Percentiles rank a stretch among this genome's conserved stretches.
Conservation (phyloP, 2,113 vertebrate genomes). For the Clinocottus analis region DNA sequence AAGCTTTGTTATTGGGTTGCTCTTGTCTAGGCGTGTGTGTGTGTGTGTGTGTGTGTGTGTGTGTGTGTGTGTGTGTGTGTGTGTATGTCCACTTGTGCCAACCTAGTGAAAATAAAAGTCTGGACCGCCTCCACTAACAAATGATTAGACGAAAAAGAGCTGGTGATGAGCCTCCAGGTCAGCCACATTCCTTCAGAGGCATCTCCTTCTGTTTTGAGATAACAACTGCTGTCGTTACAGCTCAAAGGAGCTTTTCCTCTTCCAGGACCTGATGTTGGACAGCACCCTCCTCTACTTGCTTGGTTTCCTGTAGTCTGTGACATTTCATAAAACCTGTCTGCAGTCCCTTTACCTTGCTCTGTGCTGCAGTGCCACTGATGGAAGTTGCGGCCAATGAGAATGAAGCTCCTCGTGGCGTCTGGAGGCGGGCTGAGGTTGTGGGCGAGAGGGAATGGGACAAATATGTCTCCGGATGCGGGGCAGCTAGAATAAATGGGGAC, state of each 20-base stretch:
- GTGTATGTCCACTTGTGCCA: too few relatives aligned
- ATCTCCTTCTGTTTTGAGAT: too few relatives aligned
- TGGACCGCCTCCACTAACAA: too few relatives aligned
- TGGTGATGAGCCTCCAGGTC: too few relatives aligned
- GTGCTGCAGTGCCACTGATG: slow-evolving; percentile 95
- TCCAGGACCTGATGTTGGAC: background rate
- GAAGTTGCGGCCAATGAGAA: slow-evolving; percentile 95
- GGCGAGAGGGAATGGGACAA: slow-evolving; percentile 82
- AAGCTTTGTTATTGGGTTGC: too few relatives aligned
- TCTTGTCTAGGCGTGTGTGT: too few relatives aligned
- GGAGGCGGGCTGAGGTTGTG: slow-evolving; percentile 83
- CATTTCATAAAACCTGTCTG: background rate
- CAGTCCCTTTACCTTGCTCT: slow-evolving; percentile 86
- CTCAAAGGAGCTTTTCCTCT: background rate
- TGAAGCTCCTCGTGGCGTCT: slow-evolving; percentile 85
- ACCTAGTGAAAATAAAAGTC: too few relatives aligned
- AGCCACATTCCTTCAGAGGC: background rate
- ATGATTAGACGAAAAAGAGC: too few relatives aligned
- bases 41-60: too few relatives aligned
- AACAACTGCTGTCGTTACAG: too few relatives aligned
- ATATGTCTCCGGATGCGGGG: slow-evolving; percentile 73
- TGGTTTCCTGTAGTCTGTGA: background rate
- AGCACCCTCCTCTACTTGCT: background rate
- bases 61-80: too few relatives aligned
- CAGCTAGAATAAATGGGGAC: slow-evolving; percentile 67